Base-by-base conservation (phyloP, 2,113 vertebrate genomes). In the Pandion haliaetus region DNA sequence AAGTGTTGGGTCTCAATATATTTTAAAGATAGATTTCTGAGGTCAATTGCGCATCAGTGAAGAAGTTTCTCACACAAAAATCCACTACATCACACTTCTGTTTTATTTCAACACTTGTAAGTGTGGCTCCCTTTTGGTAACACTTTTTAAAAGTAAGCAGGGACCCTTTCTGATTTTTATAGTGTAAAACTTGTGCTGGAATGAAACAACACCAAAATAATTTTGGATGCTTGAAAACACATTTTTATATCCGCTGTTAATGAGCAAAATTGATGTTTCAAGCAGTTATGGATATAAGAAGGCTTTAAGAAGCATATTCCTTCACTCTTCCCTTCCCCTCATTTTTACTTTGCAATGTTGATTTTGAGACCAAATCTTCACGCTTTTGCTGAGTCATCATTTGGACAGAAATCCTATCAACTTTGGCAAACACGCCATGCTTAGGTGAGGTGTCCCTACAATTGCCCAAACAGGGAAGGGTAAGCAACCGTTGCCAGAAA, bases 341-440 rank as follows among this genome's bases (percentile, higher is more conserved):
- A 0, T 61, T 69, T 55, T 74, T 28, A 15, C n/a, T n/a, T 52
- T 24, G 17, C 0, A 0, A 21, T 12, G 34, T 7, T 23, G 31
- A 57, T 18, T 19, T 45, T 5, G 0, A 10, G 19, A 73, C 42
- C 28, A 70, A 54, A 49, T 31, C 28, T 26, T 71, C 17, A 40
- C 2, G 2, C 0, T 52, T 82, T 52, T 57, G 54, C 42, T 78
- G 23, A 40, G 34, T 42, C 59, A 66, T 62, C 5, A 11, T 42
- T 74, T 62, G 67, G 29, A 36, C 31, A 47, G 49, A 86, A 73
- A 61, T 42, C 29, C 29, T 7, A 36, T 4, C 50, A 71, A 4
- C 10, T 66, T 12, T 12, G 17, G 81, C 28, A 82, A 82, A 73
- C 5, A 0, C 1, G 3, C 21, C 2, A 2, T 5, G 17, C 24